Base-by-base conservation (phyloP, 2,888 invertebrate species). In the Aproaerema taeniolella region DNA sequence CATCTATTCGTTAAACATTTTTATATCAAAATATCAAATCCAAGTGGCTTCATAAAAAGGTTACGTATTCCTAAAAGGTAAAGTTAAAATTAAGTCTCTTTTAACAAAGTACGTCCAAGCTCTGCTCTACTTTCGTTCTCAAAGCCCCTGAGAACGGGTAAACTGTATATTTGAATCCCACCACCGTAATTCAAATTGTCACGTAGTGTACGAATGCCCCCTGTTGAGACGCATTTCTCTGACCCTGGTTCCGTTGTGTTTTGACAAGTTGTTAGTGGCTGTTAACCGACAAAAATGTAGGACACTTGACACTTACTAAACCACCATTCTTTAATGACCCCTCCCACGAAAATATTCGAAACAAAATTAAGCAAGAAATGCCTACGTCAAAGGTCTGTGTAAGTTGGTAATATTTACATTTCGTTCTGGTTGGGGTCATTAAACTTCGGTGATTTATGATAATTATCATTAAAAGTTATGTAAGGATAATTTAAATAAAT, bases 171-270 rank as follows among this genome's bases (percentile, higher is more conserved):
- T 12, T 30, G 8, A 4, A 30, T 30, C 30, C 26, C 5, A 26
- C 20, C n/a, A n/a, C 20, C 3, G 26, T 20, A 20, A 20, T 20
- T 20, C 20, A 6, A 20, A 20, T 4, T 20, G 20, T 26, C 26
- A 26, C 26, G 26, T 26, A n/a, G 8, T 26, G 3, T 20, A 20
- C 20, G 20, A n/a, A 6, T n/a, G 26, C 3, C n/a, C 26, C 26
- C 26, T 26, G n/a, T n/a, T 9, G 26, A 9, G 26, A 9, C 26
- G n/a, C 49, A 58, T 61, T 60, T 61, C 54, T 53, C 57, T 55
- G 64, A 60, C 58, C 61, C 48, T 49, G 40, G 60, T 71, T 64
- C 73, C 70, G 69, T 76, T 79, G 71, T 70, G 56, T 78, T 75
- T 72, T 77, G 75, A 72, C 77, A 73, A 67, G 69, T 58, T 63